Evolutionary conservation across 2,888 invertebrate genomes (phyloP).

Genomic region (Caenorhabditis becei): DNA sequence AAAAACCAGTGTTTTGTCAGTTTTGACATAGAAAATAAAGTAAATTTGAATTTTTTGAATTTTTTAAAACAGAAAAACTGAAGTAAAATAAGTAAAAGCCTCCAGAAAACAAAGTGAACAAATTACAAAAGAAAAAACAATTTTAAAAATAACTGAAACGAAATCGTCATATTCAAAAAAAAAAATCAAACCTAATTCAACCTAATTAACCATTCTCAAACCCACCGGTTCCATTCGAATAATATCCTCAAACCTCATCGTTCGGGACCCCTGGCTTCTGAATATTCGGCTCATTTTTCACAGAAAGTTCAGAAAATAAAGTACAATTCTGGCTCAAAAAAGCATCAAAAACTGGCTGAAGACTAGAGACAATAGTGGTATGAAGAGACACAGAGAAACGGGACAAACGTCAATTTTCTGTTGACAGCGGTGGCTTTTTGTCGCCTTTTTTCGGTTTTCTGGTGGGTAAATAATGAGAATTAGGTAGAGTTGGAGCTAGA

Average conservation of each 20-base stretch:
- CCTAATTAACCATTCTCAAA: not conserved
- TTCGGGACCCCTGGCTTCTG: conserved; percentile 33
- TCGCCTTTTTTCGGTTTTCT: conserved; percentile 13
- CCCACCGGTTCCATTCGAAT: conserved; percentile 38
- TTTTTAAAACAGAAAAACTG: no score
- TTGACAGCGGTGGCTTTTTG: no score
- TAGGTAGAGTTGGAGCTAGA: no score
- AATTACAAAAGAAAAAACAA: no score
- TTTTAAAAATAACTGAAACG: not conserved
- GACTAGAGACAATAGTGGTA: conserved; percentile 14
- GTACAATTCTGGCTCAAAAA: no score
- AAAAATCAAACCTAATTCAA: not conserved
- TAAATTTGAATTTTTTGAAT: no score
- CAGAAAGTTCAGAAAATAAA: not conserved
- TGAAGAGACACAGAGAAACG: conserved; percentile 15
- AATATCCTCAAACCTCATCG: conserved; percentile 35
- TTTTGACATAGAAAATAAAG: no score
- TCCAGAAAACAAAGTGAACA: no score
- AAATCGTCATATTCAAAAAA: conserved; percentile 1
- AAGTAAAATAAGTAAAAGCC: no score
- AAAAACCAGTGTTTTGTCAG: no score
- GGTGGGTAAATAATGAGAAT: conserved; percentile 20
- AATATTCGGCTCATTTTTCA: conserved; percentile 52
- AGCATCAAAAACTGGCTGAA: not conserved
- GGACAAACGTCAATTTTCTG: conserved; percentile 34